Conservation (phyloP, 2,888 invertebrate genomes). For the Coremacera marginata region DNA sequence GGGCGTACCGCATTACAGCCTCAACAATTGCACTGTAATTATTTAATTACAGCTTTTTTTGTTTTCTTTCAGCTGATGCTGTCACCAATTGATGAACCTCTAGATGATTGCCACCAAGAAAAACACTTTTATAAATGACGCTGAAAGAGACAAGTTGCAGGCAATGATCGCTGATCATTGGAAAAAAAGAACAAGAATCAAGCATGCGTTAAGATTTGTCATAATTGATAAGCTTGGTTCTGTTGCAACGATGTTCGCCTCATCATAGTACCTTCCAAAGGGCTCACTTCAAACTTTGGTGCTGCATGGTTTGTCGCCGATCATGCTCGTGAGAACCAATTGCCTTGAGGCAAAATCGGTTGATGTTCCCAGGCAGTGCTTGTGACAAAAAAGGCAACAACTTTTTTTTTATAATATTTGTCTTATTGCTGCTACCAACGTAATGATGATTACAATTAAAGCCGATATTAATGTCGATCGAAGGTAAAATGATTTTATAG, state of each 20-base stretch:
- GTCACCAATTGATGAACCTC: conserved; percentile 32
- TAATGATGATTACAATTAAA: conserved; percentile 34
- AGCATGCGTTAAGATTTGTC: conserved; percentile 69
- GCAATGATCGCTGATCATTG: background rate
- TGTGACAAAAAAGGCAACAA: conserved; percentile 8
- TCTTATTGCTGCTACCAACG: background rate
- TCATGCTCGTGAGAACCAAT: conserved; percentile 39
- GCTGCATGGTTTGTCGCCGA: conserved; percentile 24
- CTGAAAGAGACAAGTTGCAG: conserved; percentile 20
- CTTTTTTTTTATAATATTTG: background rate
- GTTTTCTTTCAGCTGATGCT: background rate
- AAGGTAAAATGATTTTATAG: conserved; percentile 24
- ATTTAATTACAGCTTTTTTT: conserved; percentile 29
- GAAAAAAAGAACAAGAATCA: conserved; percentile 46
- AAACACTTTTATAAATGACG: conserved; percentile 17
- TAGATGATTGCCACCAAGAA: background rate
- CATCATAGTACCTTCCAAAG: background rate
- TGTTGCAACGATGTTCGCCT: background rate
- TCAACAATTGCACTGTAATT: conserved; percentile 23
- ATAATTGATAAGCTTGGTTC: conserved; percentile 64
- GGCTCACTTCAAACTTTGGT: background rate
- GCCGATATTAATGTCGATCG: conserved; percentile 37
- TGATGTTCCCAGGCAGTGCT: background rate
- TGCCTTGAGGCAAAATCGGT: conserved; percentile 10
- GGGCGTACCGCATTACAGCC: conserved; percentile 3